phyloP scores from a whole-genome alignment of 2,113 vertebrate species.

The Pygoscelis adeliae region DNA sequence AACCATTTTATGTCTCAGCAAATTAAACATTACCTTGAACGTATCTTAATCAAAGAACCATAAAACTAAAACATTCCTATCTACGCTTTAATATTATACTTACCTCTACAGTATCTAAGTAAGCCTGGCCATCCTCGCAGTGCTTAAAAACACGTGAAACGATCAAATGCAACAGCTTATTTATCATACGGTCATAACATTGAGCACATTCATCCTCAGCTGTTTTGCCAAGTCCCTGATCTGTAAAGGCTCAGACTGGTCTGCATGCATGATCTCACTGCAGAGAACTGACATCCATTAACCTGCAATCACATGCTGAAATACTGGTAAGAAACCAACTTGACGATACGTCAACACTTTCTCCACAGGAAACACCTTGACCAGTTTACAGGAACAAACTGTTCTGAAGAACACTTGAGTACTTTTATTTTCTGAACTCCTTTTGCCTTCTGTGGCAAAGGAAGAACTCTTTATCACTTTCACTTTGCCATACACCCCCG shows the following conservation, averaged over 20 bases:
- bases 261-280: rapidly evolving
- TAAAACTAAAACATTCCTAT: neutral
- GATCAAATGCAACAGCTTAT: neutral
- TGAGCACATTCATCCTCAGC: neutral
- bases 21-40: neutral
- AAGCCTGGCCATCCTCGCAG: neutral
- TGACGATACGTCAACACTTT: neutral
- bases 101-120: neutral
- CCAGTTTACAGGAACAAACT: neutral
- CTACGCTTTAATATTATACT: rapidly evolving
- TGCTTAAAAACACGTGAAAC: rapidly evolving
- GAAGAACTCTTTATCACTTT: neutral
- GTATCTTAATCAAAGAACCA: neutral
- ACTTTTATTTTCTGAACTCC: neutral
- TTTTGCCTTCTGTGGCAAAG: neutral
- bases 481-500: rapidly evolving
- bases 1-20: neutral
- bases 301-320: neutral
- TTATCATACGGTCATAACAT: rapidly evolving
- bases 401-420: neutral
- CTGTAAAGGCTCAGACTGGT: neutral
- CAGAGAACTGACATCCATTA: neutral
- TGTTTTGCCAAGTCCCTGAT: neutral
- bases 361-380: constrained; percentile 6
- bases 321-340: rapidly evolving